phyloP scores from a whole-genome alignment of 1,140 invertebrate genomes.

The Neoseiulus cucumeris region DNA sequence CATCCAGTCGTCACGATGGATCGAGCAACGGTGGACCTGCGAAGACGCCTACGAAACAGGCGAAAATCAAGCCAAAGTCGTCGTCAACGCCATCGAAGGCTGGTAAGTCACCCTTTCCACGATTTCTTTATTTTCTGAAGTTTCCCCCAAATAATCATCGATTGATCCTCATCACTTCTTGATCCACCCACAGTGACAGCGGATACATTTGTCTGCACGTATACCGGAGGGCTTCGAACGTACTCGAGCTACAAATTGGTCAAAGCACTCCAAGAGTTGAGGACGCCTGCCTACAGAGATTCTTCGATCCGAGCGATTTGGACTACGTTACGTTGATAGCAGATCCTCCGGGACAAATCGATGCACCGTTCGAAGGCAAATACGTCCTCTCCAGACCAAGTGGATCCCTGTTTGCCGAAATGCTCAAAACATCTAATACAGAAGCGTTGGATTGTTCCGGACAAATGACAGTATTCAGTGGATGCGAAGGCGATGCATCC shows the following conservation, averaged over 20 bases:
- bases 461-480: slow-evolving; percentile 2
- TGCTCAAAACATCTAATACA: not conserved
- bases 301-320: not conserved
- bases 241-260: slow-evolving; percentile 22
- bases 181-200: slow-evolving; percentile 16
- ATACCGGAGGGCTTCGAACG: slow-evolving; percentile 18
- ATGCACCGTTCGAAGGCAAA: not conserved
- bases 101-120: not conserved
- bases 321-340: not conserved
- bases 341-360: not conserved
- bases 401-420: not conserved
- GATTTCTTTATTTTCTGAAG: too few relatives aligned
- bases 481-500: not conserved
- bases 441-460: not conserved
- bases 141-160: too few relatives aligned
- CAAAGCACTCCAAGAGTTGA: not conserved
- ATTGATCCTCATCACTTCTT: too few relatives aligned
- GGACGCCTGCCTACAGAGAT: slow-evolving; percentile 1
- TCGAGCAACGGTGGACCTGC: not conserved
- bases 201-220: slow-evolving; percentile 21
- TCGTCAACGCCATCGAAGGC: not conserved
- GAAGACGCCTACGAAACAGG: slow-evolving; percentile 3
- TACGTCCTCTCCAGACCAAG: not conserved
- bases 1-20: not conserved
- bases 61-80: not conserved